Base-by-base conservation (phyloP, 2,797 vertebrate species). In the Leuciscus waleckii region DNA sequence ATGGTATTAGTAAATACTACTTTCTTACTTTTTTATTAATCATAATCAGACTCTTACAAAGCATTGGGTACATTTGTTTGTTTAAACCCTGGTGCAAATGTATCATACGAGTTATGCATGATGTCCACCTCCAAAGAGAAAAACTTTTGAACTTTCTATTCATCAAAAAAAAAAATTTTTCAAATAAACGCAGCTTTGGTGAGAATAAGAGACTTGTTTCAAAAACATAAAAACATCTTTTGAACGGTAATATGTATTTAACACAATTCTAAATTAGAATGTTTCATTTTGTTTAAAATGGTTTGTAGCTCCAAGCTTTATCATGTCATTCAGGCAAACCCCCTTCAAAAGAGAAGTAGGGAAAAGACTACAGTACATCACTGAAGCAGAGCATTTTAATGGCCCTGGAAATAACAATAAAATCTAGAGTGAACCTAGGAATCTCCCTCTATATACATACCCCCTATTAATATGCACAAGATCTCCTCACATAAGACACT, bases 341-440 rank as follows among this genome's bases (percentile, higher is more conserved):
- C n/a, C 37, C 61, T n/a, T 3, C 19, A 51, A 37, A 46, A 26
- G 43, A 41, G 10, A 58, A 69, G 5, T 13, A 51, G 0, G 1
- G 29, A 79, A 58, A 26, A 32, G 19, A 46, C 29, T 49, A n/a
- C 29, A 67, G 41, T 49, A 8, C 1, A 79, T 67, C 7, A 46
- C 2, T 69, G 23, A 39, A 56, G 67, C 1, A 7, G 21, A 54
- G 7, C 11, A 54, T 69, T 37, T 69, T 39, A 70, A 69, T 5
- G 8, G 14, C 32, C 5, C 11, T 11, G 32, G 39, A 69, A 54
- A 81, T 70, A 51, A 81, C 21, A 39, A 65, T 29, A 11, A 69
- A 70, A 37, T 7, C 78, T 29, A 43, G 26, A 82, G 51, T 63
- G 81, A n/a, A 73, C 67, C 79, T 21, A 82, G 26, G 5, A 75